phyloP scores from a whole-genome alignment of 1,140 invertebrate genomes.

The Anagrus nilaparvatae region DNA sequence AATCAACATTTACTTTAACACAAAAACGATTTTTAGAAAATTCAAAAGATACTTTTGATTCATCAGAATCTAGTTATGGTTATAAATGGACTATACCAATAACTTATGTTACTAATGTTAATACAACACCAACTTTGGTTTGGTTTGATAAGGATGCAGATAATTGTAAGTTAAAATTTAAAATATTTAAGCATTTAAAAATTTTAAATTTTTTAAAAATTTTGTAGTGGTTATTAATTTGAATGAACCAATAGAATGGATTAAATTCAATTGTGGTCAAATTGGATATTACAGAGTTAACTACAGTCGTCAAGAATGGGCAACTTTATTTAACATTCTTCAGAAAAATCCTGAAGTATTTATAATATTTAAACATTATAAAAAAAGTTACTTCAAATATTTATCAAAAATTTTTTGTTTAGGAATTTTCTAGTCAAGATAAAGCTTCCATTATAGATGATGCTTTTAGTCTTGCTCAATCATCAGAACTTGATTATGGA shows the following conservation, averaged over 20 bases:
- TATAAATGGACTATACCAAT: slow-evolving; percentile 79
- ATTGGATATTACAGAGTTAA: slow-evolving; percentile 83
- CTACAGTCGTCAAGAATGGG: slow-evolving; percentile 61
- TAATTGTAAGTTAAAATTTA: slow-evolving; percentile 39
- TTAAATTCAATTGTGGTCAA: slow-evolving; percentile 81
- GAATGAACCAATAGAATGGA: slow-evolving; percentile 49
- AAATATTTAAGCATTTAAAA: slow-evolving; percentile 3
- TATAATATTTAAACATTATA: slow-evolving; percentile 7
- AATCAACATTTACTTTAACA: slow-evolving; percentile 48
- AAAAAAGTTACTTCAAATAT: slow-evolving; percentile 1
- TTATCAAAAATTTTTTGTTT: slow-evolving; percentile 11
- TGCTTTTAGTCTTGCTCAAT: slow-evolving; percentile 68
- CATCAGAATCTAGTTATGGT: slow-evolving; percentile 46
- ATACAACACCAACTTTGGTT: slow-evolving; percentile 35
- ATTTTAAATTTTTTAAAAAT: slow-evolving; percentile 15
- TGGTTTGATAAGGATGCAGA: slow-evolving; percentile 51
- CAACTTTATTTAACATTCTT: slow-evolving; percentile 47
- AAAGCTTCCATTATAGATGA: slow-evolving; percentile 78
- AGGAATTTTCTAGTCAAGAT: slow-evolving; percentile 61
- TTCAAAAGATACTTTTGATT: slow-evolving; percentile 43
- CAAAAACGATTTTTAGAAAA: slow-evolving; percentile 67
- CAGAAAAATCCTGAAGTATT: slow-evolving; percentile 41
- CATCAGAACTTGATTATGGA: slow-evolving; percentile 51
- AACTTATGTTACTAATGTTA: slow-evolving; percentile 57
- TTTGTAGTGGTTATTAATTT: slow-evolving; percentile 41